Base-by-base conservation (phyloP, 2,888 invertebrate species). In the Antheraea yamamai region DNA sequence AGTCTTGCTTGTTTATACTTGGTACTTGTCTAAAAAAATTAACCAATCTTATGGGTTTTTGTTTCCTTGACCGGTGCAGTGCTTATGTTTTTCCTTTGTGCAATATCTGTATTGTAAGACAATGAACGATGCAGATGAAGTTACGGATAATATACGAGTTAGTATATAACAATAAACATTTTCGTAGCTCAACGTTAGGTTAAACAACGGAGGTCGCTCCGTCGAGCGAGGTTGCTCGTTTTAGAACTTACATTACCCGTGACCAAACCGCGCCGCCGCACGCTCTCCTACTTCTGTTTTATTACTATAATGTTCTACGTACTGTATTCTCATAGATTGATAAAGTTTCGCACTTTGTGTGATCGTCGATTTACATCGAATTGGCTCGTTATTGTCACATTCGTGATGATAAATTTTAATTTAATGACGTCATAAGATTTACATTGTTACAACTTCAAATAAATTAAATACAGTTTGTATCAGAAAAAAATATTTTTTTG, bases 181-280 rank as follows among this genome's bases (percentile, higher is more conserved):
- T 77, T 78, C 77, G 58, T 74, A 76, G 55, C 51, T 77, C 70
- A 14, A 58, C 26, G 61, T 47, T 39, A 16, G 23, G 26, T 26
- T 73, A 12, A 76, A 66, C 64, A 26, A 66, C 4, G 64, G 70
- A 75, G 76, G 75, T 79, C 81, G 79, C 80, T 85, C 78, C 79
- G 83, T 83, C 76, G 74, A 82, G 83, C 76, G 74, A 80, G 81
- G 78, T 78, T 78, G 76, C 78, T 78, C 82, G 80, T 83, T 85
- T 77, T 83, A 81, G 84, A 66, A 84, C 84, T 86, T 84, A 85
- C 87, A 88, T 88, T 87, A 83, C 82, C 83, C 84, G 81, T 85
- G 85, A 84, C 85, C 82, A 74, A 58, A 68, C 77, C 76, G 39
- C 76, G 77, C 76, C 74, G 73, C 68, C 76, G 73, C 79, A 77